Evolutionary conservation across 2,797 vertebrate species (phyloP).

Genomic region (Bradypodion ventrale): DNA sequence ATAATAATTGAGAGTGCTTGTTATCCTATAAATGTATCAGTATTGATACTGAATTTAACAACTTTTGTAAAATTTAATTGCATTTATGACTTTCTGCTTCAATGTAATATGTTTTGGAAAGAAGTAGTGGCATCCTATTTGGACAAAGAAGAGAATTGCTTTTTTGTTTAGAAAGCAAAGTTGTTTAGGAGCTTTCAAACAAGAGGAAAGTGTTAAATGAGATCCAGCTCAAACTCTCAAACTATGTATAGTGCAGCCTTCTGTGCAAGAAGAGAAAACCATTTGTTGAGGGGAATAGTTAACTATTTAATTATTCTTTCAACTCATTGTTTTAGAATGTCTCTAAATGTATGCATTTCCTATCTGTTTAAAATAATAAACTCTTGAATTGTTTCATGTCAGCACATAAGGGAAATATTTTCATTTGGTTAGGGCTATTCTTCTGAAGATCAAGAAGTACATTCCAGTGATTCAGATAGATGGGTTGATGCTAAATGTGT

Average conservation of each 20-base stretch:
- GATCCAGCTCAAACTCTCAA: background rate
- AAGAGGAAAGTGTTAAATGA: background rate
- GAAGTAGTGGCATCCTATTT: background rate
- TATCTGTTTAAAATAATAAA: background rate
- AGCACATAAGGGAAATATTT: constrained; percentile 7
- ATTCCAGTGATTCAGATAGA: background rate
- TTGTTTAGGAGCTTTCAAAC: constrained; percentile 9
- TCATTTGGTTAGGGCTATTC: constrained; percentile 1
- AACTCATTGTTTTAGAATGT: background rate
- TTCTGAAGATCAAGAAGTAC: background rate
- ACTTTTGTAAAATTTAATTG: constrained; percentile 26
- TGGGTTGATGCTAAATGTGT: background rate
- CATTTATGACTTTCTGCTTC: constrained; percentile 29
- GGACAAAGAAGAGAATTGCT: constrained; percentile 16
- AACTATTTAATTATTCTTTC: constrained; percentile 10
- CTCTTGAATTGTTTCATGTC: constrained; percentile 8
- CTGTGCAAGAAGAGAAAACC: background rate
- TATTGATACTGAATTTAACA: constrained; percentile 31
- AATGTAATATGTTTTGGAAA: constrained; percentile 18
- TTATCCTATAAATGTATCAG: constrained; percentile 15
- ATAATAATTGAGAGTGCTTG: constrained; percentile 11
- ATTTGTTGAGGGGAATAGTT: background rate
- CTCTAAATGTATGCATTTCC: background rate
- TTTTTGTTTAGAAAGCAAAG: constrained; percentile 28
- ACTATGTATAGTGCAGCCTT: background rate